A percentile compares a stretch with the other conserved stretches of the same genome.
Evolutionary conservation across 1,140 invertebrate genomes (phyloP).

Genomic region (Diabrotica virgifera): DNA sequence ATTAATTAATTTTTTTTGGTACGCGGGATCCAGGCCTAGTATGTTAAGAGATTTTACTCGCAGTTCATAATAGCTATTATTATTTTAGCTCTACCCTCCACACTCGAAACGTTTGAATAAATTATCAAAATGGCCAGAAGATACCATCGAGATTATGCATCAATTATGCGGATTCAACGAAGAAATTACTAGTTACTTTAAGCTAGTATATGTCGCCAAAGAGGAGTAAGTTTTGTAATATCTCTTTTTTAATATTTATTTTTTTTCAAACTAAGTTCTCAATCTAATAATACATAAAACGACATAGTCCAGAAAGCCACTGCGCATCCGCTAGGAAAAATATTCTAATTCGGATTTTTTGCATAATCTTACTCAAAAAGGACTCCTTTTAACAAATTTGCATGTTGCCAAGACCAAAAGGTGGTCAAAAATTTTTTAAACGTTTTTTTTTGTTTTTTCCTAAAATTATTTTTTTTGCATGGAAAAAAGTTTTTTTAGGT

Average conservation of each 20-base stretch:
- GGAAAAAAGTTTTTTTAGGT: too few species aligned
- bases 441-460: too few species aligned
- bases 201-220: neutral
- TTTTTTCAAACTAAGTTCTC: neutral
- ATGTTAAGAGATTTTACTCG: neutral
- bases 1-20: too few species aligned
- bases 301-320: too few species aligned
- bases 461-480: too few species aligned
- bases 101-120: constrained; percentile 24
- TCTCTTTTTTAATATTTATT: neutral
- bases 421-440: too few species aligned
- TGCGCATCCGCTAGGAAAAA: neutral
- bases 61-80: constrained; percentile 1
- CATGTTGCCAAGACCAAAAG: too few species aligned
- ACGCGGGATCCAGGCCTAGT: too few species aligned
- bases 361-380: too few species aligned
- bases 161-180: neutral
- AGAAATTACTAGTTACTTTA: neutral
- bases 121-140: constrained; percentile 25
- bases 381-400: too few species aligned
- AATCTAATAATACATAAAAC: neutral
- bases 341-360: too few species aligned
- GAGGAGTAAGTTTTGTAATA: constrained; percentile 1
- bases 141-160: constrained; percentile 13
- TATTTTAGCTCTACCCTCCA: constrained; percentile 30